phyloP scores from a whole-genome alignment of 2,888 invertebrate species.

The Poecilobothrus nobilitatus region DNA sequence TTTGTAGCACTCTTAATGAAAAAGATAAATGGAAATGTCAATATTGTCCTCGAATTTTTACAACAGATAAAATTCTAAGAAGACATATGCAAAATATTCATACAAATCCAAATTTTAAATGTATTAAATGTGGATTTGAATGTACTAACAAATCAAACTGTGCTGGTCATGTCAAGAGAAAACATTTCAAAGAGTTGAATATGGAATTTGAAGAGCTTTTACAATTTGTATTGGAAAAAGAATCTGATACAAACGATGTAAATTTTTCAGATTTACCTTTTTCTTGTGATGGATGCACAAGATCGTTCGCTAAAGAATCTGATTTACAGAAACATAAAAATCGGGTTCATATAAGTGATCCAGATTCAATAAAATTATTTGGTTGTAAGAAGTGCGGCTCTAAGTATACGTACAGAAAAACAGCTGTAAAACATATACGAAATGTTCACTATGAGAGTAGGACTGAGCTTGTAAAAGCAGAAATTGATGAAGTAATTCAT shows the following conservation, averaged over 20 bases:
- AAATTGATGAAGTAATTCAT: not conserved
- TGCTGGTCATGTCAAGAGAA: not conserved
- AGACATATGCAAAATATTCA: not conserved
- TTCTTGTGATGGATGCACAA: not conserved
- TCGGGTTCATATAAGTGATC: not conserved
- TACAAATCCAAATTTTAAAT: not conserved
- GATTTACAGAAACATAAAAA: slow-evolving; percentile 1
- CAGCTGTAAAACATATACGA: not conserved
- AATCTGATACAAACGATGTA: not conserved
- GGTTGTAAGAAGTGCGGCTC: not conserved
- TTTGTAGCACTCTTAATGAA: not conserved
- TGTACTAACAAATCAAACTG: not conserved
- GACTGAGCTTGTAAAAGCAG: not conserved
- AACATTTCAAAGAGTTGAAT: not conserved
- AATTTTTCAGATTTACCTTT: not conserved
- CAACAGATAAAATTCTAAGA: not conserved
- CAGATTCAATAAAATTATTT: not conserved
- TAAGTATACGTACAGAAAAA: not conserved
- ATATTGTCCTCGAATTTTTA: not conserved
- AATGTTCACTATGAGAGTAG: not conserved
- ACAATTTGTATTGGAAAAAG: slow-evolving; percentile 6
- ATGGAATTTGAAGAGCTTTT: not conserved
- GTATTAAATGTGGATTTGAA: slow-evolving; percentile 1
- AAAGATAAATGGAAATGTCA: not conserved
- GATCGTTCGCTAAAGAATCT: not conserved